Evolutionary conservation across 1,140 invertebrate genomes (phyloP).

Genomic region (Anadara kagoshimensis): DNA sequence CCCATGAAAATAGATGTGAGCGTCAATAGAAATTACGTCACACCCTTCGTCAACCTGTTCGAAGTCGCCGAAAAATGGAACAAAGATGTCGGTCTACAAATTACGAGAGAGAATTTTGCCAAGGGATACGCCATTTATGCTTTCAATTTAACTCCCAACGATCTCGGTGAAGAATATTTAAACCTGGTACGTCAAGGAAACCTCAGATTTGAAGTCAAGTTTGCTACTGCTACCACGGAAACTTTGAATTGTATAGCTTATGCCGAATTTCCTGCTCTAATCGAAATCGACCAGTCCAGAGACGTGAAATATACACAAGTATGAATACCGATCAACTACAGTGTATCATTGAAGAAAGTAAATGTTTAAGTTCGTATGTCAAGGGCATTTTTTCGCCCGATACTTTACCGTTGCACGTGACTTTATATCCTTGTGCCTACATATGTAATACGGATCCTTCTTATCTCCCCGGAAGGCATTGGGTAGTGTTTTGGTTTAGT

Average conservation of each 20-base stretch:
- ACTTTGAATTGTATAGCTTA: constrained; percentile 15
- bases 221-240: constrained; percentile 14
- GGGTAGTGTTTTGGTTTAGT: constrained; percentile 17
- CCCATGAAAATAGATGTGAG: constrained; percentile 21
- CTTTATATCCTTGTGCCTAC: constrained; percentile 6
- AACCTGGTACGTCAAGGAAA: constrained; percentile 23
- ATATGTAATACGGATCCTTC: constrained; percentile 24
- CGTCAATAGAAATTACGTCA: constrained; percentile 30
- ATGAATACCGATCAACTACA: constrained; percentile 12
- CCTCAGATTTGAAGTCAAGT: constrained; percentile 27
- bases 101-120: constrained; percentile 1
- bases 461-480: constrained; percentile 9
- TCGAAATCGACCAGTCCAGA: constrained; percentile 14
- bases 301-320: constrained; percentile 6
- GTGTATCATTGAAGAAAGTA: background rate
- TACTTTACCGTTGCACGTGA: background rate
- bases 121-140: constrained; percentile 19
- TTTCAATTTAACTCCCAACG: constrained; percentile 10
- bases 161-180: constrained; percentile 21
- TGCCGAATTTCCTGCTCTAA: constrained; percentile 15
- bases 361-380: background rate
- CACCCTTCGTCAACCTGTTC: constrained; percentile 28
- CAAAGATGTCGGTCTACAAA: constrained; percentile 8
- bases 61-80: constrained; percentile 35
- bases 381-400: constrained; percentile 16